Evolutionary conservation across 2,888 invertebrate genomes (phyloP).

Genomic region (Phengaris alcon): DNA sequence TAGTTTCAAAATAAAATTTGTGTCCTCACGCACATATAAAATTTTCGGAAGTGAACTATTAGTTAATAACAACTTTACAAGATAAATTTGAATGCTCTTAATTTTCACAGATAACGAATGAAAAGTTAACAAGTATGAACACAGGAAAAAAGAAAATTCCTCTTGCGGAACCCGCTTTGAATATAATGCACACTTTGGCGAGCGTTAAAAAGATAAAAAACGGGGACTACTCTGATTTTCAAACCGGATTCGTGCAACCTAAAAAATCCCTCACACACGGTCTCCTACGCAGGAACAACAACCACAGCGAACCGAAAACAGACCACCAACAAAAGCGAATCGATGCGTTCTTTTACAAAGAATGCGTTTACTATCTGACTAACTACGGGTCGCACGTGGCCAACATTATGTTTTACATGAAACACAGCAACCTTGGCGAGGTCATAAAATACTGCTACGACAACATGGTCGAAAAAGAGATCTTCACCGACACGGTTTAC

Average conservation of each 20-base stretch:
- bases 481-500: slow-evolving; percentile 86
- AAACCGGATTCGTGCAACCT: slow-evolving; percentile 58
- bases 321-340: slow-evolving; percentile 61
- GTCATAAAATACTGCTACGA: slow-evolving; percentile 85
- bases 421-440: slow-evolving; percentile 83
- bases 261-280: slow-evolving; percentile 70
- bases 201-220: slow-evolving; percentile 78
- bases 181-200: slow-evolving; percentile 79
- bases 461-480: slow-evolving; percentile 83
- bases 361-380: slow-evolving; percentile 89
- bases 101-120: slow-evolving; percentile 62
- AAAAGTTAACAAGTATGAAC: slow-evolving; percentile 65
- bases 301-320: slow-evolving; percentile 57
- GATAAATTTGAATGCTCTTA: not conserved
- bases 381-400: slow-evolving; percentile 88
- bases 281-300: slow-evolving; percentile 63
- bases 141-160: slow-evolving; percentile 70
- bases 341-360: slow-evolving; percentile 83
- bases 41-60: too few relatives aligned
- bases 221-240: slow-evolving; percentile 78
- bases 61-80: not conserved
- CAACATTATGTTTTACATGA: slow-evolving; percentile 86
- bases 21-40: too few relatives aligned
- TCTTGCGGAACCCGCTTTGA: slow-evolving; percentile 78
- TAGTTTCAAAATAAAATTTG: too few relatives aligned